Percentiles rank a stretch among this genome's conserved stretches.
Evolutionary conservation across 2,113 vertebrate species (phyloP).

Genomic region (Atrichornis clamosus): DNA sequence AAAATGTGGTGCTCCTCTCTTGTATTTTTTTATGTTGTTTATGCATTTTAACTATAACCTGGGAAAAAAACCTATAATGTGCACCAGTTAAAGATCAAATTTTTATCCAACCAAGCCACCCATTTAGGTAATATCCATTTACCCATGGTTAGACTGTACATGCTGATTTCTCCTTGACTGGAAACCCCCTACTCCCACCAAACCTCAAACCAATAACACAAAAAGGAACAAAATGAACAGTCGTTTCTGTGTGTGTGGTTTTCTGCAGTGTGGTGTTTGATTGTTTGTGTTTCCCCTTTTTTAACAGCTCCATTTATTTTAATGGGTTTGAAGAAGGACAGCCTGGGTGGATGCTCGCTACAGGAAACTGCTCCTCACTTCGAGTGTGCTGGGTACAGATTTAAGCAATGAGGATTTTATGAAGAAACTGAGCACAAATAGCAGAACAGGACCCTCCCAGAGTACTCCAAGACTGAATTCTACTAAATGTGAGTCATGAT

Average conservation of each 20-base stretch:
- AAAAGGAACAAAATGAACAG: background rate
- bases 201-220: background rate
- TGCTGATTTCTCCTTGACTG: background rate
- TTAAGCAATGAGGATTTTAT: background rate
- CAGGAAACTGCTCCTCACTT: background rate
- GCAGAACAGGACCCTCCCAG: background rate
- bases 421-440: background rate
- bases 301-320: background rate
- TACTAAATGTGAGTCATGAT: background rate
- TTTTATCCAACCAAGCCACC: background rate
- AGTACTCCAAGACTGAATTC: background rate
- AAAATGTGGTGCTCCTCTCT: background rate
- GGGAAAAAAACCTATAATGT: background rate
- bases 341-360: background rate
- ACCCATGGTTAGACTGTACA: background rate
- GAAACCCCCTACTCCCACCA: background rate
- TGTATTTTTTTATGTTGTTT: background rate
- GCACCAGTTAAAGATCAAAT: background rate
- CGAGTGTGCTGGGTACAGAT: background rate
- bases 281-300: background rate
- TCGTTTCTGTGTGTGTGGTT: fast-evolving
- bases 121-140: background rate
- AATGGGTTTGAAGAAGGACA: background rate
- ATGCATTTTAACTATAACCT: background rate
- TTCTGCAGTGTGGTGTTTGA: background rate